Base-by-base conservation (phyloP, 2,113 vertebrate species). In the Apeltes quadracus region DNA sequence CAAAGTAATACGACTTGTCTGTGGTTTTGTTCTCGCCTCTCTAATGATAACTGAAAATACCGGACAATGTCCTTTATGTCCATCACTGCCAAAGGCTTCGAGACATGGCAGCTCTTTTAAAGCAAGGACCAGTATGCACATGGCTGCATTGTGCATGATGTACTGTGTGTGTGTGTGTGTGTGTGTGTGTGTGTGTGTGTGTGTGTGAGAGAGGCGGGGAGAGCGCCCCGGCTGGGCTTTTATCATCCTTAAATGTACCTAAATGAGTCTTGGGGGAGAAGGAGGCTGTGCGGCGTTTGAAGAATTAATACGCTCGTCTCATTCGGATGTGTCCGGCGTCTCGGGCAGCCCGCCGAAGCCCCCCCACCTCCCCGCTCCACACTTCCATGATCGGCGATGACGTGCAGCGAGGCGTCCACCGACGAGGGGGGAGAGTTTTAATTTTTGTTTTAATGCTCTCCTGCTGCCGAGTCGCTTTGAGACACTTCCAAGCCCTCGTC, bases 301-400 rank as follows among this genome's bases (percentile, higher is more conserved):
- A 91, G 91, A 92, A 93, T 91, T 93, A 93, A 92, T 93, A 91
- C 87, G 88, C 61, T 75, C 81, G 65, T 58, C 81, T 87, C 87
- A 91, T 94, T 76, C 87, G 82, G 87, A 92, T 90, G 76, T 32
- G 87, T 89, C 67, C 84, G 43, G 82, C 76, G 63, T 90, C 90
- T 56, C 14, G 66, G 84, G 51, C 80, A 85, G 81, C 84, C 74
- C 3, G 10, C 85, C 84, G 73, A 91, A 92, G 79, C 63, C 82
- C 90, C 59, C 87, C 83, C 66, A 58, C 94, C 94, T 93, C 93
- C 89, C 89, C 90, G 82, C n/a, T n/a, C n/a, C n/a, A 94, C 87
- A 90, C 85, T 94, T 95, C 95, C 90, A 93, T 94, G 92, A 93
- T 91, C 75, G 27, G 66, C 91, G 89, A 88, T 95, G 94, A 85